Percentiles rank a stretch among this genome's conserved stretches.
phyloP scores from a whole-genome alignment of 2,888 invertebrate genomes.

The Siphlonurus alternatus region DNA sequence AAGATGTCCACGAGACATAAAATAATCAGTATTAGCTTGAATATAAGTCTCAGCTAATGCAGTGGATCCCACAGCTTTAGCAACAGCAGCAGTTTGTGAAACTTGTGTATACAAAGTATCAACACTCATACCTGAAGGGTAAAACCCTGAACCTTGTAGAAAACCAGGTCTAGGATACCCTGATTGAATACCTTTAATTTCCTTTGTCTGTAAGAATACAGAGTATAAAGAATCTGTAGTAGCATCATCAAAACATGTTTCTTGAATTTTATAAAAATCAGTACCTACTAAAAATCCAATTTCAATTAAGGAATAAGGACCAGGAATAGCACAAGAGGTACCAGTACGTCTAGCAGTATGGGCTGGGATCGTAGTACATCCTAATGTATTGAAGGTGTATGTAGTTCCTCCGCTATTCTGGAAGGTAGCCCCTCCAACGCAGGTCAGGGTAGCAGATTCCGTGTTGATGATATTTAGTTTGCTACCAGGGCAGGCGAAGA shows the following conservation, averaged over 20 bases:
- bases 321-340: background rate
- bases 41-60: background rate
- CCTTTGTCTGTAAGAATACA: slow-evolving; percentile 14
- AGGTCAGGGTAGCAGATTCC: background rate
- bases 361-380: background rate
- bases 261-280: background rate
- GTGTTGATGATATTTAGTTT: background rate
- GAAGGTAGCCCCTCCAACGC: background rate
- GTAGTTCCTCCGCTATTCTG: background rate
- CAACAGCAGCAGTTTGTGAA: slow-evolving; percentile 16
- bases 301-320: background rate
- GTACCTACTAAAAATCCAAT: background rate
- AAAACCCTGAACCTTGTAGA: slow-evolving; percentile 31
- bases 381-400: background rate
- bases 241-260: background rate
- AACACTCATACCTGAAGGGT: slow-evolving; percentile 17
- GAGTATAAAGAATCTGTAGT: background rate
- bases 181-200: slow-evolving; percentile 31
- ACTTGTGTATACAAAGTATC: slow-evolving; percentile 20
- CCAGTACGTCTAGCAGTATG: background rate
- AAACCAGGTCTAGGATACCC: slow-evolving; percentile 32
- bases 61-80: slow-evolving; percentile 17
- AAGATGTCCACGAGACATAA: too few species aligned
- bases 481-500: background rate
- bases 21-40: too few species aligned